These are phyloP conservation scores for Ormyrus labotus DNA, from an alignment of 2,888 invertebrate genomes.

Conservation along the genomic window DNA sequence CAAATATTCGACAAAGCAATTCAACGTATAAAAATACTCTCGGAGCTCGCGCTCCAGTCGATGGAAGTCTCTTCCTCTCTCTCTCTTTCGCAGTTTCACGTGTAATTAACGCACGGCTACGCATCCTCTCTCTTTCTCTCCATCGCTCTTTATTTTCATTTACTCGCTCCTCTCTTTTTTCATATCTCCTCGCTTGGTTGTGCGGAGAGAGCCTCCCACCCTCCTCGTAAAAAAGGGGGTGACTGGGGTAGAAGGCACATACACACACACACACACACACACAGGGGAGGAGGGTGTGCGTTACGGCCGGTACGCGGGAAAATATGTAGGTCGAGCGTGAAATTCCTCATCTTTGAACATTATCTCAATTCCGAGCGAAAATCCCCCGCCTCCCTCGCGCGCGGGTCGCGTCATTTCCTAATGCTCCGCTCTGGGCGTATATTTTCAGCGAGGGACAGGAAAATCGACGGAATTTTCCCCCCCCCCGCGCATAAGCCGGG, in stretches of 20 bases:
- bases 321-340: slow-evolving; percentile 55
- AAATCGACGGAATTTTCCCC: slow-evolving; percentile 8
- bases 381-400: neutral
- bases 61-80: no score
- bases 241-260: slow-evolving; percentile 38
- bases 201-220: no score
- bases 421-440: neutral
- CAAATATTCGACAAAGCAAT: neutral
- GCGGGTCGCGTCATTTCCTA: neutral
- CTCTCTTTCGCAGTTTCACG: neutral
- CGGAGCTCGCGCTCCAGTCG: neutral
- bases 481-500: neutral
- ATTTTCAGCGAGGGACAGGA: neutral
- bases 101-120: slow-evolving; percentile 22
- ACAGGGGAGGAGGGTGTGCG: neutral
- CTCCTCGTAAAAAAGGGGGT: slow-evolving; percentile 9
- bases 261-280: neutral
- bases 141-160: slow-evolving; percentile 18
- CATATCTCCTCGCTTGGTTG: neutral
- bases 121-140: no score
- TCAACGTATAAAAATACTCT: slow-evolving; percentile 17
- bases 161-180: neutral
- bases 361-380: slow-evolving; percentile 48
- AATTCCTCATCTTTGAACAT: slow-evolving; percentile 53
- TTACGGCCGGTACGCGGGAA: neutral